Conservation (phyloP, 2,888 invertebrate genomes). For the Drosophila percnosoma region DNA sequence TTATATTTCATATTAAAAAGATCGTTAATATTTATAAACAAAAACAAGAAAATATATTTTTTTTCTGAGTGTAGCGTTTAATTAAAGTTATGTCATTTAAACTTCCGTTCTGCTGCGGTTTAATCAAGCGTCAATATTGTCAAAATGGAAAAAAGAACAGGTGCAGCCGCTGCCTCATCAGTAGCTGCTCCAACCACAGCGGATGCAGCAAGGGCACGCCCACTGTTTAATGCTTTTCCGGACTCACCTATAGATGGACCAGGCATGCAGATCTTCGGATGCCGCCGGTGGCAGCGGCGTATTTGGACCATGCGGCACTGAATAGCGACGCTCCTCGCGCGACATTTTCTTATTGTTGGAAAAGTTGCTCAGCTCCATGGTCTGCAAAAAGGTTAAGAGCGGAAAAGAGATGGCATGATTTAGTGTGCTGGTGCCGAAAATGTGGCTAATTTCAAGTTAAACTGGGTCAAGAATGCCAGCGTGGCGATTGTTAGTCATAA, state of each 20-base stretch:
- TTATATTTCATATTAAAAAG: no score
- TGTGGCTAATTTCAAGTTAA: conserved; percentile 61
- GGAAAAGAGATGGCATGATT: conserved; percentile 39
- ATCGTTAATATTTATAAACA: background rate
- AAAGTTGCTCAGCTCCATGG: conserved; percentile 84
- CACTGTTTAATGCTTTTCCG: conserved; percentile 18
- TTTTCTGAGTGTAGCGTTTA: conserved; percentile 9
- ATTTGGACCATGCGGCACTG: conserved; percentile 93
- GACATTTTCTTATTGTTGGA: conserved; percentile 84
- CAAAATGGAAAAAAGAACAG: conserved; percentile 42
- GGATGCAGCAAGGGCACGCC: conserved; percentile 57
- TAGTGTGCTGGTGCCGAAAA: conserved; percentile 57
- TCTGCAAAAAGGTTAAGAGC: conserved; percentile 65
- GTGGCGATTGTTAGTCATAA: conserved; percentile 71
- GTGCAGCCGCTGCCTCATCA: conserved; percentile 51
- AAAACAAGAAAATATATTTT: background rate
- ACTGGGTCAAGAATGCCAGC: conserved; percentile 76
- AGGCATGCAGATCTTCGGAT: conserved; percentile 96
- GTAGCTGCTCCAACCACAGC: conserved; percentile 15
- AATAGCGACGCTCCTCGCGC: conserved; percentile 92
- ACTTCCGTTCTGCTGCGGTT: conserved; percentile 68
- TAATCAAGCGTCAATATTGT: conserved; percentile 72
- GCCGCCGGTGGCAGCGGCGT: conserved; percentile 90
- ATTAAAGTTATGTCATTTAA: conserved; percentile 68
- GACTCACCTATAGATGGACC: conserved; percentile 95